Evolutionary conservation across 2,888 invertebrate species (phyloP).

Genomic region (Lasioglossum figueresi): DNA sequence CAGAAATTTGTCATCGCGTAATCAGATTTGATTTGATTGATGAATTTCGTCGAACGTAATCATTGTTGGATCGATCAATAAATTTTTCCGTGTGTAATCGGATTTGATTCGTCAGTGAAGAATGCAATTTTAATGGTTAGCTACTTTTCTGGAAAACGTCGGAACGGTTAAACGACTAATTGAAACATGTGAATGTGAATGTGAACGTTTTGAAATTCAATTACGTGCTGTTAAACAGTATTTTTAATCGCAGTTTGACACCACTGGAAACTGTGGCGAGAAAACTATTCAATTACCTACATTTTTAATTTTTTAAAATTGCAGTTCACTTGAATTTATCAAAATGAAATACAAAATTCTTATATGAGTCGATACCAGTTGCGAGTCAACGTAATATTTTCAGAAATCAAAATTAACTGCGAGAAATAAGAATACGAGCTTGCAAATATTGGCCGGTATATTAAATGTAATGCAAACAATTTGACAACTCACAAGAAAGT

Average conservation of each 20-base stretch:
- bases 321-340: not conserved
- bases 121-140: not conserved
- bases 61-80: conserved; percentile 13
- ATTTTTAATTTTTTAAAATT: not conserved
- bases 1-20: conserved; percentile 12
- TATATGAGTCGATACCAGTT: not conserved
- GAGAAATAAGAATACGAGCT: not conserved
- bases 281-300: not conserved
- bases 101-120: conserved; percentile 1
- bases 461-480: not conserved
- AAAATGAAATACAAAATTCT: not conserved
- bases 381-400: too few relatives aligned
- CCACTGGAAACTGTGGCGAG: not conserved
- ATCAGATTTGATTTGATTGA: conserved; percentile 20
- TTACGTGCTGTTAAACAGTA: not conserved
- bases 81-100: conserved; percentile 25
- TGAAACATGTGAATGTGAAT: too few relatives aligned
- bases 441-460: not conserved
- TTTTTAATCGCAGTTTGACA: not conserved
- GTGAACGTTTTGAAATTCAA: too few relatives aligned
- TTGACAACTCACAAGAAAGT: not conserved
- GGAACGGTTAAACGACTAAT: not conserved
- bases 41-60: conserved; percentile 4
- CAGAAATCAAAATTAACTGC: too few relatives aligned
- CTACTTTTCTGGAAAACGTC: not conserved